Evolutionary conservation across 2,888 invertebrate species (phyloP), one percentile per base, ranked within the genome.

Genomic region (Clitarchus hookeri): DNA sequence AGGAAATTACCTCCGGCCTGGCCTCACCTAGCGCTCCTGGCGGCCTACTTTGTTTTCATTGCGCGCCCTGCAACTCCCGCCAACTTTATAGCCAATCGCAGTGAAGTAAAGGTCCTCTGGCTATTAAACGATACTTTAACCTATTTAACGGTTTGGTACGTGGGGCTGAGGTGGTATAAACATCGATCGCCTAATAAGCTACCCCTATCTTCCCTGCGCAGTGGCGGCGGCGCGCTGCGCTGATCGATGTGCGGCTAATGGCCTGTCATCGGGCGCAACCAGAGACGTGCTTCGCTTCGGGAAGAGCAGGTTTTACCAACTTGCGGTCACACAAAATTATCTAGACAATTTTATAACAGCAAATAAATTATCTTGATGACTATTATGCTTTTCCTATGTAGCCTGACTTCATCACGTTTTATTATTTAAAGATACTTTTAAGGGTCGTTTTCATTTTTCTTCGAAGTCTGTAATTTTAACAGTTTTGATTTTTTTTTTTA

Each of bases 51-150:
- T 36, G 27, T 65, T 84, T 84, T 82, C 82, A 82, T 82, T 82
- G 82, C 82, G 27, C 82, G 27, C 44, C 23, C 16, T 12, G 44
- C 44, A 82, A 82, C 27, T 82, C 82, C 23, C 82, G 82, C 82
- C 82, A 82, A 82, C 77, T 84, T 84, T 84, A 84, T 84, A 77
- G 84, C 84, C 84, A 84, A 84, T 84, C 84, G 84, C 84, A 84
- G 84, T 84, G 36, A 77, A 84, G 84, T 77, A 82, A 82, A 82
- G 82, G 82, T 82, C 27, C 82, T 82, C 44, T 27, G 82, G 82
- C 82, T 82, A 82, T 82, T 82, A 82, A 82, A 82, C 82, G 82
- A 82, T 82, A 27, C 82, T 82, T 82, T 82, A 82, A 82, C 82
- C 82, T 82, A 82, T 82, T 82, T 82, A 82, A 82, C 82, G 82